Conservation (phyloP, 2,797 vertebrate genomes). For the Threskiornis aethiopicus region DNA sequence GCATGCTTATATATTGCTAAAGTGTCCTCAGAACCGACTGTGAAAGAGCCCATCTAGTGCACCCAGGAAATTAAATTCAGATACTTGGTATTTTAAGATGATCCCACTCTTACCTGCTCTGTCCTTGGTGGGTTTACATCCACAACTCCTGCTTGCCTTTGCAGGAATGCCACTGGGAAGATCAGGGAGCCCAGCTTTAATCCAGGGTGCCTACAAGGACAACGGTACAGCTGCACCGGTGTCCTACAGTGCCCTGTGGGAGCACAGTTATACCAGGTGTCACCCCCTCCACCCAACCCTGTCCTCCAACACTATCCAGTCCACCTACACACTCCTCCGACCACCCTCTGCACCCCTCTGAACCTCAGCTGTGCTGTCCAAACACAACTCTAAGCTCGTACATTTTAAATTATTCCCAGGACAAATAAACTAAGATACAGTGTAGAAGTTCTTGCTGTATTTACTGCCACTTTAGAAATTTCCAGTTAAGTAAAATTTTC, state of each 20-base stretch:
- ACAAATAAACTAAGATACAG: background rate
- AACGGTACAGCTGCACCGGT: rapidly evolving
- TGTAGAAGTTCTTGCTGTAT: background rate
- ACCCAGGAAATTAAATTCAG: background rate
- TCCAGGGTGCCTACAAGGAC: background rate
- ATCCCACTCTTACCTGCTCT: background rate
- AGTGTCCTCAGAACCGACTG: background rate
- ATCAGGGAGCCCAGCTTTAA: background rate
- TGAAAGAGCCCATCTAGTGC: background rate
- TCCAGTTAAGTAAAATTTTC: background rate
- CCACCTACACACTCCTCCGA: background rate
- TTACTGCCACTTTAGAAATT: background rate
- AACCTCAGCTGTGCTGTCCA: background rate
- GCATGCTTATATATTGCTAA: background rate
- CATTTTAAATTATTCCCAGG: background rate
- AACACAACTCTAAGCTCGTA: background rate
- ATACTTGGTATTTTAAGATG: background rate
- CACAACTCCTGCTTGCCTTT: background rate
- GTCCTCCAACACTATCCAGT: background rate
- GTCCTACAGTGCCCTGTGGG: no score
- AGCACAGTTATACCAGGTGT: background rate
- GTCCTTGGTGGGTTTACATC: background rate
- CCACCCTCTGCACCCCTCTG: background rate
- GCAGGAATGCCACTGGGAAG: background rate
- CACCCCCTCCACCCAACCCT: background rate